Evolutionary conservation across 2,888 invertebrate species (phyloP).

Genomic region (Axea sp.): DNA sequence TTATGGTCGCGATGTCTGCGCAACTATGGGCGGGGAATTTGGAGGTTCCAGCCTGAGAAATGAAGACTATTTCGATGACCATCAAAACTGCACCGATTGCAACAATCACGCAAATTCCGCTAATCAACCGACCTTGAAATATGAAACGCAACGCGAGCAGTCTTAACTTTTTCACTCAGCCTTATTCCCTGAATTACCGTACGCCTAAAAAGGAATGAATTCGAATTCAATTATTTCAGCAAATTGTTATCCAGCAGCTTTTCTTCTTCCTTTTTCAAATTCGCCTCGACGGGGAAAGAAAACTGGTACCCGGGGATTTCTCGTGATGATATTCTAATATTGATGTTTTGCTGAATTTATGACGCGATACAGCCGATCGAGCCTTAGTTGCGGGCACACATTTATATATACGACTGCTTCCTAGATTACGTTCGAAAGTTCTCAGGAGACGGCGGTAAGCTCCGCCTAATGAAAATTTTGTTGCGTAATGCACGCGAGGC

Average conservation of each 20-base stretch:
- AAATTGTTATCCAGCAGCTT: too few species aligned
- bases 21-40: conserved; percentile 39
- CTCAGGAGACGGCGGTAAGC: conserved; percentile 54
- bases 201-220: too few species aligned
- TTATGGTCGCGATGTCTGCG: conserved; percentile 43
- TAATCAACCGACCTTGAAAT: too few species aligned
- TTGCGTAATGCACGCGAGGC: conserved; percentile 57
- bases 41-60: conserved; percentile 46
- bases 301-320: neutral
- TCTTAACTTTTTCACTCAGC: too few species aligned
- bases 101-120: too few species aligned
- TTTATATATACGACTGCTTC: conserved; percentile 50
- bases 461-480: conserved; percentile 59
- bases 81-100: too few species aligned
- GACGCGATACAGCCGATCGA: conserved; percentile 15
- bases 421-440: conserved; percentile 61
- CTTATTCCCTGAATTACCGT: too few species aligned
- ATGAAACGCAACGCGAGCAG: too few species aligned
- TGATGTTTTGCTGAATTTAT: conserved; percentile 19
- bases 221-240: too few species aligned
- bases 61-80: conserved; percentile 9
- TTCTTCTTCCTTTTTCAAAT: too few species aligned
- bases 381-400: conserved; percentile 37
- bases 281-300: neutral
- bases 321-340: conserved; percentile 16